Conservation (phyloP, 2,113 vertebrate species). For the Eira barbara region DNA sequence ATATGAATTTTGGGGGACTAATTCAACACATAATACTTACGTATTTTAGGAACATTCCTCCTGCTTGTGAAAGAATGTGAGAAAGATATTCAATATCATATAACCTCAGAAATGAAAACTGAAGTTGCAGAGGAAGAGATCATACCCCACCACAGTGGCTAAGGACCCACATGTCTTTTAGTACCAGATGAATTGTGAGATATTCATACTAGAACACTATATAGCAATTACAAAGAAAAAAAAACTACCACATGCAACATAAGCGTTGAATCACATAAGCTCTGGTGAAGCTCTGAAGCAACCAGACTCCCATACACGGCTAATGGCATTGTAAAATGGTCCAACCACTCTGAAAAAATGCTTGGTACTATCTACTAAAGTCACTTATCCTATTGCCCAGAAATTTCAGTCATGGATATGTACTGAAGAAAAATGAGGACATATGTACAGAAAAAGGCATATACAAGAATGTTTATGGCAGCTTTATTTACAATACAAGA, state of each 20-base stretch:
- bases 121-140: background rate
- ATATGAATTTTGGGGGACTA: background rate
- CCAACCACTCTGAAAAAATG: background rate
- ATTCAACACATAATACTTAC: background rate
- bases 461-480: background rate
- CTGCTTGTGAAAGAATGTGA: background rate
- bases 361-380: background rate
- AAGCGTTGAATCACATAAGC: background rate
- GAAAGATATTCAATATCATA: background rate
- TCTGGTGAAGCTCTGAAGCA: background rate
- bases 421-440: background rate
- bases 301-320: background rate
- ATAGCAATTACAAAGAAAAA: background rate
- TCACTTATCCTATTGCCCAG: background rate
- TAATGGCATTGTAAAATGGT: background rate
- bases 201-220: background rate
- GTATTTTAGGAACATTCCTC: background rate
- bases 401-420: background rate
- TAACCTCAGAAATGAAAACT: background rate
- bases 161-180: background rate
- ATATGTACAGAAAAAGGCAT: background rate
- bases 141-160: background rate
- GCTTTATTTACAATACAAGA: background rate
- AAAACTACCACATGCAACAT: background rate
- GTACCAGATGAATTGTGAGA: background rate